Evolutionary conservation across 2,797 vertebrate species (phyloP).

Genomic region (Notolabrus celidotus): DNA sequence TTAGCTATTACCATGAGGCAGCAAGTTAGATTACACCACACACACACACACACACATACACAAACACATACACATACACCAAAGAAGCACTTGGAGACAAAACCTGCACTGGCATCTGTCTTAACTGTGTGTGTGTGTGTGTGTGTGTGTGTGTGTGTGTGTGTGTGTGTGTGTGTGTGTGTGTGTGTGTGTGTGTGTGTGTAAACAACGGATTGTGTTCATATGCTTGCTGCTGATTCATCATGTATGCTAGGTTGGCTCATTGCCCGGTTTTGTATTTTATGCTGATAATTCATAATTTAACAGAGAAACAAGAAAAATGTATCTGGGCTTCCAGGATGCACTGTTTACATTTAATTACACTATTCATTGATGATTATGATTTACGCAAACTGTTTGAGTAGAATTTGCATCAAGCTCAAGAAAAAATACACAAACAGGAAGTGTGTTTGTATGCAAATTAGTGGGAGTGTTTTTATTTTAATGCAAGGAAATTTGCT

Average conservation of each 20-base stretch:
- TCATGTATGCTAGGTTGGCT: constrained; percentile 6
- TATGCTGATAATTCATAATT: constrained; percentile 33
- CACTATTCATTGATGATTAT: constrained; percentile 19
- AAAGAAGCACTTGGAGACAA: not conserved
- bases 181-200: no score
- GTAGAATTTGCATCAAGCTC: constrained; percentile 3
- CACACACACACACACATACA: constrained; percentile 5
- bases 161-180: no score
- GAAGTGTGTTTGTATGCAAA: not conserved
- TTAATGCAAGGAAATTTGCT: no score
- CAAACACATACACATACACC: not conserved
- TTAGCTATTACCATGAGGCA: constrained; percentile 28
- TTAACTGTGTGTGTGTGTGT: not conserved
- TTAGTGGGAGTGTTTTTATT: not conserved
- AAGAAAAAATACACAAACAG: not conserved
- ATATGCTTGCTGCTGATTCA: constrained; percentile 20
- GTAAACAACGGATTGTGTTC: constrained; percentile 9
- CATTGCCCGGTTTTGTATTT: constrained; percentile 5
- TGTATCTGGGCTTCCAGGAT: not conserved
- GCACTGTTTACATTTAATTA: constrained; percentile 31
- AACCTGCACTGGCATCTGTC: not conserved
- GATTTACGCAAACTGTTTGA: constrained; percentile 4
- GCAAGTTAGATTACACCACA: not conserved
- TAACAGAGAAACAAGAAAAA: constrained; percentile 1
- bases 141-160: no score